Conservation (phyloP, 2,113 vertebrate genomes). For the Papio anubis region DNA sequence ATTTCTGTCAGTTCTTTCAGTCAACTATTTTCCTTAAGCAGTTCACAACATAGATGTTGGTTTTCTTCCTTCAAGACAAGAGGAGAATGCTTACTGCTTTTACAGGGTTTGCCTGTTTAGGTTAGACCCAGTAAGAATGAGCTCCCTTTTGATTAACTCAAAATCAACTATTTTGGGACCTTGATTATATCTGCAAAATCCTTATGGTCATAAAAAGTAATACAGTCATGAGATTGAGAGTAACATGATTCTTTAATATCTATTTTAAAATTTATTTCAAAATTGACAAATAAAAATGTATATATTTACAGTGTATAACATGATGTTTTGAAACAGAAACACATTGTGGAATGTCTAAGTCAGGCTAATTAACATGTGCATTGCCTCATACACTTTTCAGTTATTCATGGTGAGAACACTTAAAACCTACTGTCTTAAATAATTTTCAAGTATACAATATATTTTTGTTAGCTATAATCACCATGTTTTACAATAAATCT, state of each 20-base stretch:
- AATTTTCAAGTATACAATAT: not conserved
- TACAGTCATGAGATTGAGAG: not conserved
- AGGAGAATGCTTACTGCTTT: not conserved
- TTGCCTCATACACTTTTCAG: not conserved
- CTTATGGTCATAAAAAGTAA: not conserved
- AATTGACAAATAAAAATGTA: not conserved
- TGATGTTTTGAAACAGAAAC: not conserved
- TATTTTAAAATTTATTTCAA: not conserved
- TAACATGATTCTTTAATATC: not conserved
- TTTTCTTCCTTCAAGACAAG: not conserved
- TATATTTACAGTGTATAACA: not conserved
- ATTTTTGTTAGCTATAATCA: not conserved
- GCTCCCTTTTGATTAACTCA: not conserved
- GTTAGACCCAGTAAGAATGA: not conserved
- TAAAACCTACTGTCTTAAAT: not conserved
- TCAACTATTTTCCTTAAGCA: not conserved
- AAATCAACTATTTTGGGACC: not conserved
- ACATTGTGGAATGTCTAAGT: not conserved
- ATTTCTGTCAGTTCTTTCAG: too few species aligned
- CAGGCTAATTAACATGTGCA: not conserved
- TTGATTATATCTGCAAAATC: not conserved
- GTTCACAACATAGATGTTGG: not conserved
- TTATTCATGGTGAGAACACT: not conserved
- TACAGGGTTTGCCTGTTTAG: not conserved
- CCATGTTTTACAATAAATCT: not conserved